Percentiles rank a stretch among this genome's conserved stretches.
These are phyloP conservation scores for Pteria penguin DNA, from an alignment of 2,888 invertebrate genomes.

Conservation along the genomic window DNA sequence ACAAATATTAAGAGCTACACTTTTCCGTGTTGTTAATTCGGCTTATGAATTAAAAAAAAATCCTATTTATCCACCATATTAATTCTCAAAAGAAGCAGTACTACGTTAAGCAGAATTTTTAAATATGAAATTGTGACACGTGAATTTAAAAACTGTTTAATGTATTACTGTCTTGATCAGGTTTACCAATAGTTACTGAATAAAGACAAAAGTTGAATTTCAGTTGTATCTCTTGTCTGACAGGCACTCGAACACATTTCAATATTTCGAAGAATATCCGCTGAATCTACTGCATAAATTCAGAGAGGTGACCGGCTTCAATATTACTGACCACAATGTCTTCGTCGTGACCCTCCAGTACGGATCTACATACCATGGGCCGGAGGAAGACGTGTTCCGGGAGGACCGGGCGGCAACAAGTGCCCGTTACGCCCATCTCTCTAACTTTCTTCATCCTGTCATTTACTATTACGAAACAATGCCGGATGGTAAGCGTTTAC, in stretches of 20 bases:
- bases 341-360: constrained; percentile 78
- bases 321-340: constrained; percentile 49
- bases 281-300: constrained; percentile 75
- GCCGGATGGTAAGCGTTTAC: constrained; percentile 79
- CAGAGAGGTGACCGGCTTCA: constrained; percentile 67
- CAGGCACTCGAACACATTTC: constrained; percentile 60
- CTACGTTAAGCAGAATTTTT: too few species aligned
- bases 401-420: constrained; percentile 76
- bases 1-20: too few species aligned
- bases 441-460: constrained; percentile 81
- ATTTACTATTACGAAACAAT: constrained; percentile 78
- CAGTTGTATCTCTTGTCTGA: too few species aligned
- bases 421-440: constrained; percentile 75
- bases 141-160: too few species aligned
- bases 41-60: too few species aligned
- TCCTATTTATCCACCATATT: too few species aligned
- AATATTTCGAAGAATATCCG: constrained; percentile 79
- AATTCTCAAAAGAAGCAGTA: too few species aligned
- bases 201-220: too few species aligned
- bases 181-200: too few species aligned
- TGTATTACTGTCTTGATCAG: too few species aligned
- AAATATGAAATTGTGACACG: too few species aligned
- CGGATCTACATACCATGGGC: constrained; percentile 78
- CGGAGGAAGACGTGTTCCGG: constrained; percentile 78
- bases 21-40: too few species aligned